phyloP scores from a whole-genome alignment of 2,113 vertebrate genomes.

The Psophia crepitans region DNA sequence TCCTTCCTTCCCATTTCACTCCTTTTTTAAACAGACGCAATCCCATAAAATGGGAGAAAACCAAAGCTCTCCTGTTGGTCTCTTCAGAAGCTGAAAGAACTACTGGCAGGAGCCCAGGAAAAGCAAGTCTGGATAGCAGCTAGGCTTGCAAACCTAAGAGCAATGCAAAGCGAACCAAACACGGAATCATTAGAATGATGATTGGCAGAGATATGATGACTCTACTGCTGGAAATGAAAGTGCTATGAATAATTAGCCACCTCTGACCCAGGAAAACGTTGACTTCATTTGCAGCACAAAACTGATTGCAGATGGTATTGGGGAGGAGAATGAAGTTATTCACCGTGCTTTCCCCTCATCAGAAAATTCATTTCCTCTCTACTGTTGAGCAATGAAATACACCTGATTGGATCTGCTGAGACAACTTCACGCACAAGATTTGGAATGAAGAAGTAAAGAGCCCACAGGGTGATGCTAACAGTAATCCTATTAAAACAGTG shows the following conservation, averaged over 20 bases:
- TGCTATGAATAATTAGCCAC: slow-evolving; percentile 47
- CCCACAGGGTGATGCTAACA: not conserved
- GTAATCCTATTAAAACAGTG: not conserved
- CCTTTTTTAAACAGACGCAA: not conserved
- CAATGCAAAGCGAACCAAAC: not conserved
- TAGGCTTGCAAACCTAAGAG: not conserved
- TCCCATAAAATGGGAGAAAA: not conserved
- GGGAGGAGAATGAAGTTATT: slow-evolving; percentile 4
- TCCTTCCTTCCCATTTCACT: not conserved
- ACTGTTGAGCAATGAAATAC: slow-evolving; percentile 9
- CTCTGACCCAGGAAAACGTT: slow-evolving; percentile 40
- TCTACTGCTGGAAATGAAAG: slow-evolving; percentile 26
- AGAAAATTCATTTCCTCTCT: slow-evolving; percentile 44
- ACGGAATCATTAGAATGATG: not conserved
- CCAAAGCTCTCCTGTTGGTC: not conserved
- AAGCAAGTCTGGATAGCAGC: not conserved
- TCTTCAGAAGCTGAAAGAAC: not conserved
- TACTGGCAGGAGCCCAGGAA: not conserved
- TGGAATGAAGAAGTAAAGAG: not conserved
- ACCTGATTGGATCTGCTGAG: slow-evolving; percentile 32
- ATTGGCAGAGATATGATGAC: not conserved
- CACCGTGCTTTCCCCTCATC: not conserved
- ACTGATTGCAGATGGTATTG: not conserved
- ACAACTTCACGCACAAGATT: not conserved
- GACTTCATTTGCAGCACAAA: slow-evolving; percentile 22